phyloP scores from a whole-genome alignment of 2,113 vertebrate species.

The Mola mola region DNA sequence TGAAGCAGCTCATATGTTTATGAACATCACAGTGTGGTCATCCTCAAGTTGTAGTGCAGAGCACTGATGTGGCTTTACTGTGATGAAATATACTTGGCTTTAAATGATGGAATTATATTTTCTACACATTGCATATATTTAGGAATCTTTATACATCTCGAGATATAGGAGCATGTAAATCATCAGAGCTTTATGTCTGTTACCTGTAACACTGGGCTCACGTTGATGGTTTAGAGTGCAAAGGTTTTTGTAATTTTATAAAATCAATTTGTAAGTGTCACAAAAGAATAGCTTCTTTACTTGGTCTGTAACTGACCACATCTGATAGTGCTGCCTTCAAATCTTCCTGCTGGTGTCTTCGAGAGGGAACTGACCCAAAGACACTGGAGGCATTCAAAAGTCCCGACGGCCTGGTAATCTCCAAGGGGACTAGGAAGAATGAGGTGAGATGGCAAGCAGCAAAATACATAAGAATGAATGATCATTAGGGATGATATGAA shows the following conservation, averaged over 20 bases:
- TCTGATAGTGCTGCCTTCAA: no score
- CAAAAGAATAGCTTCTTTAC: not conserved
- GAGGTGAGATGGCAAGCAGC: slow-evolving; percentile 47
- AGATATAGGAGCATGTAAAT: not conserved
- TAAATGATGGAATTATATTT: slow-evolving; percentile 76
- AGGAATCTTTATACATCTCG: no score
- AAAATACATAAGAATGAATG: slow-evolving; percentile 20
- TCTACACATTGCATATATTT: no score
- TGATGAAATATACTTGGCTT: slow-evolving; percentile 83
- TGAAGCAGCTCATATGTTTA: slow-evolving; percentile 77
- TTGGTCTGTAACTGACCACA: no score
- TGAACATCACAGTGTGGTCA: slow-evolving; percentile 83
- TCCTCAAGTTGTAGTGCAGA: slow-evolving; percentile 79
- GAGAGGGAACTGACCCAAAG: slow-evolving; percentile 61
- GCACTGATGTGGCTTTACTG: slow-evolving; percentile 83
- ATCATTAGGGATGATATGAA: slow-evolving; percentile 13
- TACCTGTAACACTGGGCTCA: no score
- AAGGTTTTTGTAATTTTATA: not conserved
- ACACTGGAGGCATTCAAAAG: slow-evolving; percentile 75
- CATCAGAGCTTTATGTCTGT: not conserved
- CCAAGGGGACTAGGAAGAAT: slow-evolving; percentile 81
- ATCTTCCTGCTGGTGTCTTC: slow-evolving; percentile 78
- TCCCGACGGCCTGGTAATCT: slow-evolving; percentile 77
- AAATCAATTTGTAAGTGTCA: not conserved
- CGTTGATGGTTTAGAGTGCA: not conserved